phyloP scores from a whole-genome alignment of 2,113 vertebrate genomes.

The Furnarius figulus region DNA sequence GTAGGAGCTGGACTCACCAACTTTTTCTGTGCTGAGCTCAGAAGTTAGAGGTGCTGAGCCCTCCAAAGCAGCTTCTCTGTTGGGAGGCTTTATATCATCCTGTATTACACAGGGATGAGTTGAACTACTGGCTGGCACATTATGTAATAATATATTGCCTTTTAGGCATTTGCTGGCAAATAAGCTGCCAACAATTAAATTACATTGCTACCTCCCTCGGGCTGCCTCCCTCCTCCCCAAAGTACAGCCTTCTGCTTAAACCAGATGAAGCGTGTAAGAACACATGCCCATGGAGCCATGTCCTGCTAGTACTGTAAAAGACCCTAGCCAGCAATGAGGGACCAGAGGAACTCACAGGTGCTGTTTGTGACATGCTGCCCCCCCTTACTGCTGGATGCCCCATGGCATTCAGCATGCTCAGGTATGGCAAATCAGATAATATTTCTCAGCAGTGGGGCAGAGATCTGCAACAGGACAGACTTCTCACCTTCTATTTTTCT shows the following conservation, averaged over 20 bases:
- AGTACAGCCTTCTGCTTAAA: neutral
- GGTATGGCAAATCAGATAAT: neutral
- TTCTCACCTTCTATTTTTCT: neutral
- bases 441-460: neutral
- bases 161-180: neutral
- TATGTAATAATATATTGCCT: neutral
- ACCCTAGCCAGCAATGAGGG: neutral
- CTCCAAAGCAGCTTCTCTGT: neutral
- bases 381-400: neutral
- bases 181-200: neutral
- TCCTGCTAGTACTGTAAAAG: neutral
- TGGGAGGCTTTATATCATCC: neutral
- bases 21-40: neutral
- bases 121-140: neutral
- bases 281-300: neutral
- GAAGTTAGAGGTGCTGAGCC: neutral
- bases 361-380: neutral
- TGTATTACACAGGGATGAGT: neutral
- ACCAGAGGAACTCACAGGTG: neutral
- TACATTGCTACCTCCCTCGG: neutral
- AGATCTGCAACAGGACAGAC: neutral
- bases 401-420: accelerated
- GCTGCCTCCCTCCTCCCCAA: neutral
- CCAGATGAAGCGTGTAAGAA: neutral
- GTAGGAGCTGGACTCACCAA: neutral